A percentile compares a stretch with the other conserved stretches of the same genome.
Evolutionary conservation across 2,888 invertebrate species (phyloP).

Genomic region (Rhabditoides inermis): DNA sequence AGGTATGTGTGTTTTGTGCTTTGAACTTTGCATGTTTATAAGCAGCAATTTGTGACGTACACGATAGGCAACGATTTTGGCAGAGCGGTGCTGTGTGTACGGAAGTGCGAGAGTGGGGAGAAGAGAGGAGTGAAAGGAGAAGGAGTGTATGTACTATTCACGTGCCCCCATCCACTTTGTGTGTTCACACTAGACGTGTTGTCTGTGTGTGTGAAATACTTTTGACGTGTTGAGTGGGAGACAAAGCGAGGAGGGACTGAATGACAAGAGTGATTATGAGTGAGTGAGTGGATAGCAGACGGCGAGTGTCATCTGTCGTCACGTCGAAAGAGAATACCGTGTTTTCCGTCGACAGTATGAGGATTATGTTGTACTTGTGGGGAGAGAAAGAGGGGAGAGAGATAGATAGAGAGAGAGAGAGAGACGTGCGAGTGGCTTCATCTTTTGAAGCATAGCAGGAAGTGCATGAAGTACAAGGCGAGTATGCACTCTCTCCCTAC

Average conservation of each 20-base stretch:
- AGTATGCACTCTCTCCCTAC: background rate
- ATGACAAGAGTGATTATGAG: background rate
- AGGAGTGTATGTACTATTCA: background rate
- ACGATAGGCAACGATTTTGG: too few species aligned
- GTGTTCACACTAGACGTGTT: too few species aligned
- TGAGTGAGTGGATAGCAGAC: too few species aligned
- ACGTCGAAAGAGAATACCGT: too few species aligned
- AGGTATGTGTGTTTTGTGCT: slow-evolving; percentile 16
- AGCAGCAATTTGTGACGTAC: background rate
- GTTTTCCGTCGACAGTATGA: too few species aligned
- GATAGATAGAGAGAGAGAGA: too few species aligned
- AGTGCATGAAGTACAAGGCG: background rate
- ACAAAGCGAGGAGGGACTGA: background rate
- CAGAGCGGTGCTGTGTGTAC: background rate
- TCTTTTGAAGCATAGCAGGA: background rate
- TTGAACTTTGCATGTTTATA: background rate
- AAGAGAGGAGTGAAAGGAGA: background rate
- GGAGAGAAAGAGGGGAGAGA: background rate
- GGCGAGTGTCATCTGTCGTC: too few species aligned
- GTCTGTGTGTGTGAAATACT: too few species aligned
- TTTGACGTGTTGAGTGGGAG: background rate
- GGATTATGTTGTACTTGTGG: background rate
- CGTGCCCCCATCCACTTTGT: background rate
- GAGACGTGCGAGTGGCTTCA: background rate
- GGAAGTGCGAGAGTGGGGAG: background rate